These are phyloP conservation scores for Neopipo cinnamomea DNA, from an alignment of 2,113 vertebrate species.

Conservation along the genomic window DNA sequence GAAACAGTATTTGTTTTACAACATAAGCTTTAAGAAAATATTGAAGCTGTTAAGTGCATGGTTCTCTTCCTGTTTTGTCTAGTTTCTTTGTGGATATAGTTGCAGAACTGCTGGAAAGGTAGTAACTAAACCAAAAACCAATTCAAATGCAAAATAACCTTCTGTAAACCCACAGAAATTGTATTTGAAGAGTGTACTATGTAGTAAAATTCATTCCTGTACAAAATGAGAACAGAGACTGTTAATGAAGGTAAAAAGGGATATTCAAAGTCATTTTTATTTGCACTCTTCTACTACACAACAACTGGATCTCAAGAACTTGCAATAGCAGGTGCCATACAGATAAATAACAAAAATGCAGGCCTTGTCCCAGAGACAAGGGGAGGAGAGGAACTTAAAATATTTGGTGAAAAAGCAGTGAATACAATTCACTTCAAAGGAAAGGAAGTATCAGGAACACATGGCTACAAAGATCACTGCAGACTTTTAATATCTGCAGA, in stretches of 20 bases:
- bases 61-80: background rate
- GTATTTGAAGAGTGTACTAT: background rate
- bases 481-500: background rate
- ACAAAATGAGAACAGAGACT: background rate
- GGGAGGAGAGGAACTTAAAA: background rate
- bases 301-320: background rate
- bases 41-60: background rate
- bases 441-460: background rate
- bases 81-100: background rate
- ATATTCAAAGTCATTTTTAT: background rate
- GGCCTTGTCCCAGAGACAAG: background rate
- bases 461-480: background rate
- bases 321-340: background rate
- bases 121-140: background rate
- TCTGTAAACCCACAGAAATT: background rate
- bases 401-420: background rate
- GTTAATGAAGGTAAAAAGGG: background rate
- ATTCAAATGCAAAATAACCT: background rate
- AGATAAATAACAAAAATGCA: background rate
- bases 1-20: background rate
- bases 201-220: background rate
- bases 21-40: background rate
- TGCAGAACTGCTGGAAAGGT: background rate
- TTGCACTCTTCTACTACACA: background rate
- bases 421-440: background rate